A percentile compares a stretch with the other conserved stretches of the same genome.
Conservation (phyloP, 1,140 invertebrate species). For the Hylaeus volcanicus region DNA sequence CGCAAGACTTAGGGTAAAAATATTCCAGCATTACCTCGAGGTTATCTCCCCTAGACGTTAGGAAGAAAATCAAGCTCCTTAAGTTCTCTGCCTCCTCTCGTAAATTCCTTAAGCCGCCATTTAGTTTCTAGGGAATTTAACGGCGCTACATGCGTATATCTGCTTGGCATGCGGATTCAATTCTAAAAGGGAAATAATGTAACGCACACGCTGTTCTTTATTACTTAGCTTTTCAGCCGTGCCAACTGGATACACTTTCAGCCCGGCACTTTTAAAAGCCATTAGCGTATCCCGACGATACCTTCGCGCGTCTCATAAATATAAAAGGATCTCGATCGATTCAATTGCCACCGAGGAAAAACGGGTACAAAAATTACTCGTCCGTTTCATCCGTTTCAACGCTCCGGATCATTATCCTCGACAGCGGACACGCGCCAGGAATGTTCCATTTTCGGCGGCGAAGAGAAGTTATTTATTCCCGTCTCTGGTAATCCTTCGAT, state of each 20-base stretch:
- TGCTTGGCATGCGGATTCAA: constrained; percentile 38
- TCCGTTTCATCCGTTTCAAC: neutral
- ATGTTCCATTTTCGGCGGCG: too few relatives aligned
- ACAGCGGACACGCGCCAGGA: too few relatives aligned
- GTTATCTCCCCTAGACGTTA: neutral
- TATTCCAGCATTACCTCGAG: too few relatives aligned
- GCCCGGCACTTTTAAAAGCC: constrained; percentile 14
- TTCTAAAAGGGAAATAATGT: constrained; percentile 45
- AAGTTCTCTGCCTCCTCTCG: neutral
- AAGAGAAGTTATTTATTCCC: neutral
- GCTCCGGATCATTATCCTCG: too few relatives aligned
- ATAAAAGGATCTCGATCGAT: constrained; percentile 19
- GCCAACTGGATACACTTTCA: constrained; percentile 16
- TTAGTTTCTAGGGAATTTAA: constrained; percentile 33
- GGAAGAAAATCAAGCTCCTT: neutral
- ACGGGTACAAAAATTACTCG: neutral
- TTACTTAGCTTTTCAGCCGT: constrained; percentile 18
- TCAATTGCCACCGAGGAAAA: neutral
- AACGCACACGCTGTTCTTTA: constrained; percentile 35
- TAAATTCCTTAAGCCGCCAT: constrained; percentile 40
- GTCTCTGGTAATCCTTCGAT: too few relatives aligned
- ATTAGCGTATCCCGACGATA: constrained; percentile 23
- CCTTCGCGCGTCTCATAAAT: neutral
- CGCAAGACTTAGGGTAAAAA: too few relatives aligned
- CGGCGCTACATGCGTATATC: constrained; percentile 24